Evolutionary conservation across 2,113 vertebrate species (phyloP), one percentile per base, ranked within the genome.

Genomic region (Larimichthys crocea): DNA sequence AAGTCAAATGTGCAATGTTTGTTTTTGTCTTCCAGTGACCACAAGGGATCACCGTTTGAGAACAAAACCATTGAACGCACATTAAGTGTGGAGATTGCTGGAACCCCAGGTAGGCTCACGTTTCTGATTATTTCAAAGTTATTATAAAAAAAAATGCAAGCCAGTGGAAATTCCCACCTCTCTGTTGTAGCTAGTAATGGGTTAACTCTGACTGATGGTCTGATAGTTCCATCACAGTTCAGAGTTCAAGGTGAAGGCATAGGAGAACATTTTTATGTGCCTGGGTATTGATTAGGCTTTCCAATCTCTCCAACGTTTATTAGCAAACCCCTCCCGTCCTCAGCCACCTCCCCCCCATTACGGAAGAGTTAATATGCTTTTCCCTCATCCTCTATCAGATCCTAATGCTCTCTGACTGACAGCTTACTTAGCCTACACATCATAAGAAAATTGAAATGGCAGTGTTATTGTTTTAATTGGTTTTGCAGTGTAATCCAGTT

Each of bases 41-140:
- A 97, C 96, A 99, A 99, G 96, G 97, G 97, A 98, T 99, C 98
- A 96, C 97, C 98, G 96, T 99, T 99, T 99, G 98, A 99, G 96
- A 99, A 97, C 97, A 99, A 99, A 98, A 97, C 97, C 96, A 98
- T 97, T 97, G 98, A 99, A 96, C 96, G 97, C 96, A 98, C 97
- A 96, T 96, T 99, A 96, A 99, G 97, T 96, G 97, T 99, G 96
- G 98, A 99, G 97, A 97, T 99, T 96, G 97, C 97, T 97, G 98
- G 98, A 97, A 99, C 98, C 96, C 97, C 98, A 97, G 98, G 98
- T 99, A 94, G 97, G 92, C 40, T 31, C 1, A 20, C 15, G 10
- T 62, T 56, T 19, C 24, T 44, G 3, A 50, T 48, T n/a, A 60
- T 22, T 49, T 60, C 2, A 74, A 79, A 16, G 12, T 49, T 14